Conservation (phyloP, 2,888 invertebrate species). For the Gastrophysa polygoni region DNA sequence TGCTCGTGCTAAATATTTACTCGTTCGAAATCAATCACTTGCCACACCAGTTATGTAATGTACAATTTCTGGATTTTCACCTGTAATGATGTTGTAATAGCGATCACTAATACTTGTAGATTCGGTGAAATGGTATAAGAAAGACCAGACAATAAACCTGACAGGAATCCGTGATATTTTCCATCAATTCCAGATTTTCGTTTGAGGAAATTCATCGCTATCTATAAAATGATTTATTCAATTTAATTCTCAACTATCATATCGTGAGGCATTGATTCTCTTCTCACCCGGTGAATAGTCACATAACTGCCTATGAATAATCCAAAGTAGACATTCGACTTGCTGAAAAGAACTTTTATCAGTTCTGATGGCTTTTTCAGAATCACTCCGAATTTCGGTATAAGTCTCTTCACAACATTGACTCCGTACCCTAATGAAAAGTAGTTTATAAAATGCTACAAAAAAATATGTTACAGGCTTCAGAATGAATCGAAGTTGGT, state of each 20-base stretch:
- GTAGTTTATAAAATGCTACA: constrained; percentile 42
- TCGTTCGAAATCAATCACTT: too few species aligned
- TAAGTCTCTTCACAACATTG: constrained; percentile 37
- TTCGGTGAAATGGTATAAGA: constrained; percentile 63
- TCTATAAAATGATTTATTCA: too few species aligned
- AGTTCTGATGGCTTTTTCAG: constrained; percentile 30
- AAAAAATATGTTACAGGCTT: constrained; percentile 9
- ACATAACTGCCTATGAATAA: constrained; percentile 44
- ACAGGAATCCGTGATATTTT: constrained; percentile 61
- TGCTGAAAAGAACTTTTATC: constrained; percentile 17
- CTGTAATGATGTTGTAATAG: constrained; percentile 63
- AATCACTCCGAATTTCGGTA: constrained; percentile 30
- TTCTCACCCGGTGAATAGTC: constrained; percentile 40
- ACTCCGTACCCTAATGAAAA: constrained; percentile 43
- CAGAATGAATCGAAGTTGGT: too few species aligned
- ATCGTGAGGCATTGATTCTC: not conserved
- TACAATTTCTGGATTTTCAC: constrained; percentile 50
- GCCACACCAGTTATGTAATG: too few species aligned
- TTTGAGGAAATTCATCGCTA: not conserved
- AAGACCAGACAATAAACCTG: constrained; percentile 63
- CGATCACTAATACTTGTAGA: constrained; percentile 62
- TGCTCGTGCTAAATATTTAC: too few species aligned
- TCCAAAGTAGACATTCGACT: constrained; percentile 42
- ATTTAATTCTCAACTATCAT: too few species aligned
- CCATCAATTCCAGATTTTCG: constrained; percentile 54